These are phyloP conservation scores for Galaxea fascicularis DNA, from an alignment of 92 coral and sea anemone genomes.

Conservation along the genomic window DNA sequence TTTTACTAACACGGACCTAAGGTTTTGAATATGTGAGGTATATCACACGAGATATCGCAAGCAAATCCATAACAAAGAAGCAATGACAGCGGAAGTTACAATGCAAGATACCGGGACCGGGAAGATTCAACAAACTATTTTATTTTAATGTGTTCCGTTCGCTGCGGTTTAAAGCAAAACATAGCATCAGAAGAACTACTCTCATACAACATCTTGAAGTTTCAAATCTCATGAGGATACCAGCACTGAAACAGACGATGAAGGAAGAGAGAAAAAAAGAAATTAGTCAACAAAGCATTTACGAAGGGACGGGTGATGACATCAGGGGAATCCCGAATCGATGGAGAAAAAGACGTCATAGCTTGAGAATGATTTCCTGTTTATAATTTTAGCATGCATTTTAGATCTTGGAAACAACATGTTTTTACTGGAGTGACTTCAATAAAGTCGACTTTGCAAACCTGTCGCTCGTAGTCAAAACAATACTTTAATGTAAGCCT, in stretches of 20 bases:
- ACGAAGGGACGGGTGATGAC: too few species aligned
- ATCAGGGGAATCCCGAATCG: slow-evolving; percentile 36
- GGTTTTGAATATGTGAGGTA: not conserved
- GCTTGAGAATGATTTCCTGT: slow-evolving; percentile 8
- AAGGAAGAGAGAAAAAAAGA: not conserved
- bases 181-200: not conserved
- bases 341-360: not conserved
- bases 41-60: not conserved
- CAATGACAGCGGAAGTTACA: slow-evolving; percentile 14
- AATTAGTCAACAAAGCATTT: not conserved
- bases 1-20: not conserved
- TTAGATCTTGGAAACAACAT: slow-evolving; percentile 11
- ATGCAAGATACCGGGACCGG: not conserved
- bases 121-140: not conserved
- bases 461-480: too few species aligned
- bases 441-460: not conserved
- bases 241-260: not conserved
- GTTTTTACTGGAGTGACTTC: not conserved
- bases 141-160: not conserved
- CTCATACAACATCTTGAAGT: not conserved
- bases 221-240: not conserved
- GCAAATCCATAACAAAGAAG: not conserved
- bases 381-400: not conserved
- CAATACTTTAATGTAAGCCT: not conserved
- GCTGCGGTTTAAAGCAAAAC: not conserved